These are phyloP conservation scores for Molothrus ater DNA, from an alignment of 2,797 vertebrate genomes.

Conservation along the genomic window DNA sequence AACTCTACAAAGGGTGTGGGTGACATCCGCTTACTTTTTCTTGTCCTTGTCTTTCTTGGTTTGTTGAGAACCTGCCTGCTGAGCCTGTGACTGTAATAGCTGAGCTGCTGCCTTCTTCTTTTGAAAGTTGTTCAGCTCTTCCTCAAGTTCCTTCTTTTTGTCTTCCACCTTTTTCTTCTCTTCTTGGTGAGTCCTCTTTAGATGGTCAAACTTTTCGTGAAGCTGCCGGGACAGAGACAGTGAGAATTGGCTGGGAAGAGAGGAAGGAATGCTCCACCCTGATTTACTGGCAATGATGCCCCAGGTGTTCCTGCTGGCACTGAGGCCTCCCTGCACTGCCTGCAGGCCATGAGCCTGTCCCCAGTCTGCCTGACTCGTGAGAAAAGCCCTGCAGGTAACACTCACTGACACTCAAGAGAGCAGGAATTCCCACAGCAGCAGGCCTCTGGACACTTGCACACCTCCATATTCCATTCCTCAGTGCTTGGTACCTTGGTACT, in stretches of 20 bases:
- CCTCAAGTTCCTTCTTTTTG: constrained; percentile 84
- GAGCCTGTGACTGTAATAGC: constrained; percentile 81
- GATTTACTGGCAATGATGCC: fast-evolving
- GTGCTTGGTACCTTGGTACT: neutral
- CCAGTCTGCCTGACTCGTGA: fast-evolving
- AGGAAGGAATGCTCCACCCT: fast-evolving
- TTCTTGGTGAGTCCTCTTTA: constrained; percentile 84
- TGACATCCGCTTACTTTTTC: constrained; percentile 83
- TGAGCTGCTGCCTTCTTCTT: constrained; percentile 84
- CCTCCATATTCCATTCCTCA: fast-evolving
- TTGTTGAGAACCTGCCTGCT: constrained; percentile 82
- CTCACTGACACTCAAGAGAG: neutral
- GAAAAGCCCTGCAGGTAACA: neutral
- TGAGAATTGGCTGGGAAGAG: neutral
- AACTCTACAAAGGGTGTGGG: constrained; percentile 33
- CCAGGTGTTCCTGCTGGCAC: neutral
- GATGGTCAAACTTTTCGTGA: constrained; percentile 83
- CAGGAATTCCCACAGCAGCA: fast-evolving
- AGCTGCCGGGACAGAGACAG: constrained; percentile 63
- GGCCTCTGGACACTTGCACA: neutral
- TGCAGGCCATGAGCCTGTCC: neutral
- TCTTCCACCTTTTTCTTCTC: constrained; percentile 85
- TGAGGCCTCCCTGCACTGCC: neutral
- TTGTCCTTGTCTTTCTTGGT: constrained; percentile 88
- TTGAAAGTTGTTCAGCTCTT: constrained; percentile 81